phyloP scores from a whole-genome alignment of 2,113 vertebrate genomes.

The Dolichallabes microphthalmus region DNA sequence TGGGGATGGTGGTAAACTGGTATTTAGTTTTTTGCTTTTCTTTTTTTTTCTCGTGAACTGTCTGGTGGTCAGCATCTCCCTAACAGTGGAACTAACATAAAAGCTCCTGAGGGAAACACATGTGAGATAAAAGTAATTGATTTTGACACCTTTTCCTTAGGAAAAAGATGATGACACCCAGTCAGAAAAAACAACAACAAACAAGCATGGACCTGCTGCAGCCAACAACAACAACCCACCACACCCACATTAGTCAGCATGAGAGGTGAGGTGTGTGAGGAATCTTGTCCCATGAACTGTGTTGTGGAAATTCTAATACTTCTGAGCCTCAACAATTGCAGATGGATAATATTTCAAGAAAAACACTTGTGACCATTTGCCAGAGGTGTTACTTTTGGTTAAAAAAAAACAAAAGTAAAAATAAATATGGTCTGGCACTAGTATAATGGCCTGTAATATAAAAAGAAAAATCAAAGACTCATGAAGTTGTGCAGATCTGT shows the following conservation, averaged over 20 bases:
- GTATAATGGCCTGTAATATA: background rate
- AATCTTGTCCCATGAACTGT: slow-evolving; percentile 19
- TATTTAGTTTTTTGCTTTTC: background rate
- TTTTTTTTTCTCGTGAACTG: slow-evolving; percentile 18
- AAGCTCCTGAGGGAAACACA: slow-evolving; percentile 35
- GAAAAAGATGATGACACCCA: slow-evolving; percentile 12
- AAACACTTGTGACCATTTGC: background rate
- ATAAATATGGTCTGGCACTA: background rate
- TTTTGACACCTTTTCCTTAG: slow-evolving; percentile 30
- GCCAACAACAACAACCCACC: background rate
- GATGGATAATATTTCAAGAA: background rate
- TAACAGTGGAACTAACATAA: slow-evolving; percentile 14
- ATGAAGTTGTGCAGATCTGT: background rate
- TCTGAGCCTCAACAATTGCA: background rate
- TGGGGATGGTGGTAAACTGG: background rate
- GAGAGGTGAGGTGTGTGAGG: background rate
- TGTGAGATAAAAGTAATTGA: slow-evolving; percentile 41
- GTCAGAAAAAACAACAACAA: slow-evolving; percentile 12
- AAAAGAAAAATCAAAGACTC: background rate
- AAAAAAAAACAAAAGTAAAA: background rate
- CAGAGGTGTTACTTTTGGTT: background rate
- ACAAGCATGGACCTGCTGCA: slow-evolving; percentile 18
- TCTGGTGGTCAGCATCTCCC: background rate
- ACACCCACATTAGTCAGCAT: slow-evolving; percentile 18
- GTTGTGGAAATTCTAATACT: background rate